Base-by-base conservation (phyloP, 1,140 invertebrate genomes). In the Pseudoatta argentina region DNA sequence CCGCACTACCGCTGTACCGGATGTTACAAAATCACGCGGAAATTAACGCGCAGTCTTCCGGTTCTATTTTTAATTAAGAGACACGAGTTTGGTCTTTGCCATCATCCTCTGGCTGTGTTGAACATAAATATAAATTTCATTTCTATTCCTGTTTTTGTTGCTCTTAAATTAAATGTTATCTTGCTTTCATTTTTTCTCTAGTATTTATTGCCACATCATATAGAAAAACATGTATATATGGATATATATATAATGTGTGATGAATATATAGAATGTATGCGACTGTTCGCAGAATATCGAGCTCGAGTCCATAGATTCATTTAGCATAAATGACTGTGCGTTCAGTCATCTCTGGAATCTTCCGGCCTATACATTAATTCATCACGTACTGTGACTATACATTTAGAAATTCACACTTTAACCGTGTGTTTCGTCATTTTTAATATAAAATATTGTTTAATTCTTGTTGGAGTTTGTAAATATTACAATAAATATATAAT, bases 11-110 rank as follows among this genome's bases (percentile, higher is more conserved):
- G 75, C 34, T 53, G n/a, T 79, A 89, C 64, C 30, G 88, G 44
- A 67, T 51, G 73, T 69, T 57, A 69, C 67, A 90, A 90, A 90
- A 89, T 85, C 61, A 64, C 21, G 51, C 30, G 51, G 34, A 83
- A 89, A 89, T 89, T 82, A 71, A 18, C 27, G 27, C 21, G 30
- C 18, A 34, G 3, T 27, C 48, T 53, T 88, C 71, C 55, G 75
- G 39, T 27, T 64, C 34, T 21, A 57, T 69, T 63, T 63, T 69
- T 69, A 24, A n/a, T 24, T 69, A 24, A 69, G n/a, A 14, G 39
- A 69, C 10, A 39, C 21, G 1, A 21, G 5, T 21, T 67, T 39
- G 4, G 1, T 21, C 8, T 21, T 67, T 8, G 16, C 24, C 27
- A 57, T 10, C 8, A 30, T 66, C 0, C 3, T 66, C 30, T n/a